phyloP scores from a whole-genome alignment of 2,888 invertebrate genomes.

The Sphaerophoria rueppellii region DNA sequence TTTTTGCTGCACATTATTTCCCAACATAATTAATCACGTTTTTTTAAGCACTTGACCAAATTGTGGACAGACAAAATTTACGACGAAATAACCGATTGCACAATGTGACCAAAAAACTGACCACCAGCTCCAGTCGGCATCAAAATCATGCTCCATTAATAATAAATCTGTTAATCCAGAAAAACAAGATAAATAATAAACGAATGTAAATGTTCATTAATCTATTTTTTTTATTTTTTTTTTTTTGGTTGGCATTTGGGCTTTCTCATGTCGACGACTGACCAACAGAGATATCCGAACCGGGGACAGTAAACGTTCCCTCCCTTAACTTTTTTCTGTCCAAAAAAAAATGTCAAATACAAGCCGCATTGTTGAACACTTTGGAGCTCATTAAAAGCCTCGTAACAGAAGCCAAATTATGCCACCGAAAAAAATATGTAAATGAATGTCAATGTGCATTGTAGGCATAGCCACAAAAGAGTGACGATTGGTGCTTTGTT shows the following conservation, averaged over 20 bases:
- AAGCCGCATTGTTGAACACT: constrained; percentile 48
- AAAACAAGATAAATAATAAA: constrained; percentile 46
- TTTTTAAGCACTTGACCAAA: too few species aligned
- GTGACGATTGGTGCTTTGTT: too few species aligned
- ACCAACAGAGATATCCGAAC: too few species aligned
- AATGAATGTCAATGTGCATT: too few species aligned
- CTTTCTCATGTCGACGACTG: background rate
- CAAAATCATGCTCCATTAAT: constrained; percentile 32
- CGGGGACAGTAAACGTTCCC: too few species aligned
- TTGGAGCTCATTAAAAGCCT: constrained; percentile 60
- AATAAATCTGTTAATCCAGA: constrained; percentile 29
- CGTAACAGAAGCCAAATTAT: constrained; percentile 54
- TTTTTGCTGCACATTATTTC: too few species aligned
- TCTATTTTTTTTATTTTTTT: too few species aligned
- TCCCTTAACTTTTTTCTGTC: background rate
- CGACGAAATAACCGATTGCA: too few species aligned
- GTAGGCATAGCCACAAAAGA: too few species aligned
- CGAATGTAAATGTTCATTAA: constrained; percentile 61
- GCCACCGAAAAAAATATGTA: constrained; percentile 36
- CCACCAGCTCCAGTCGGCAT: constrained; percentile 11
- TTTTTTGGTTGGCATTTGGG: constrained; percentile 15
- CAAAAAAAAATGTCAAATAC: constrained; percentile 8
- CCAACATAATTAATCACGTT: too few species aligned
- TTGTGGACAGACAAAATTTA: too few species aligned
- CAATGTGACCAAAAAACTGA: too few species aligned